phyloP scores from a whole-genome alignment of 2,797 vertebrate species.

The Pantherophis vulpinus region DNA sequence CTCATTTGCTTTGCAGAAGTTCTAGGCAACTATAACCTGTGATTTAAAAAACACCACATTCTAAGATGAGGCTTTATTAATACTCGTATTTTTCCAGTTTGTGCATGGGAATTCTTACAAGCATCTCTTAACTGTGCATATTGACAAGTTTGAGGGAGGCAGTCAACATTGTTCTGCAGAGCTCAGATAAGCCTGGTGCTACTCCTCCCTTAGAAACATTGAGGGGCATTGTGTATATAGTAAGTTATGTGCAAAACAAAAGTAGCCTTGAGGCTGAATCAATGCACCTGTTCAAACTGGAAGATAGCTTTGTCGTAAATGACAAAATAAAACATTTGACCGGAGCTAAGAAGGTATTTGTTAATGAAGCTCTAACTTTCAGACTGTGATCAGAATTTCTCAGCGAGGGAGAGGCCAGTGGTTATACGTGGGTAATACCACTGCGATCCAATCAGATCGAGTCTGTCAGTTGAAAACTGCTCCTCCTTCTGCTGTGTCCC shows the following conservation, averaged over 20 bases:
- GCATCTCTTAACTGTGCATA: not conserved
- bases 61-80: not conserved
- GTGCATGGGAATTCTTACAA: not conserved
- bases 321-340: not conserved
- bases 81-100: not conserved
- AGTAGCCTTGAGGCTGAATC: not conserved
- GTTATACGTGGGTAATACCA: too few species aligned
- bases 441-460: too few species aligned
- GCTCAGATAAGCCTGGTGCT: not conserved
- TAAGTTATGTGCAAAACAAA: not conserved
- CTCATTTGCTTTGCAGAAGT: not conserved
- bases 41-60: not conserved
- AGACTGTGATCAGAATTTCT: not conserved
- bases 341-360: not conserved
- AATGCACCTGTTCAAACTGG: not conserved
- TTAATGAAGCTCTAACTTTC: not conserved
- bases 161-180: not conserved
- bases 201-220: not conserved
- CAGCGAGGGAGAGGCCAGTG: too few species aligned
- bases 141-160: not conserved
- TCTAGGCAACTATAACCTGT: not conserved
- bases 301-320: not conserved
- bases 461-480: too few species aligned
- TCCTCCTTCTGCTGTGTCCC: too few species aligned
- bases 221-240: not conserved